Evolutionary conservation across 2,797 vertebrate genomes (phyloP).

Genomic region (Trachops cirrhosus): DNA sequence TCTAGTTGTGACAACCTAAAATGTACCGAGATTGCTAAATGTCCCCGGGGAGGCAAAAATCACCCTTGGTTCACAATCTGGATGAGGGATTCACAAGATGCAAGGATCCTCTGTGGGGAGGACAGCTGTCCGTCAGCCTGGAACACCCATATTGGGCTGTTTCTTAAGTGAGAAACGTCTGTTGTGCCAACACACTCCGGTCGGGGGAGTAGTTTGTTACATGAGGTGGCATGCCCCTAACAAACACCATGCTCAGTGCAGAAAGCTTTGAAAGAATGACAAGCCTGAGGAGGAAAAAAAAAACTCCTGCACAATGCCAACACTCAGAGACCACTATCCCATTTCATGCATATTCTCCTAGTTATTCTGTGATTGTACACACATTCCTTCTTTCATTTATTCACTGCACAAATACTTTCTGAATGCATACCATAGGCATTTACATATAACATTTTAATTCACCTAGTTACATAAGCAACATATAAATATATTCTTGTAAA

Average conservation of each 20-base stretch:
- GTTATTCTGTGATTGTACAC: not conserved
- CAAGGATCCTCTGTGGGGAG: not conserved
- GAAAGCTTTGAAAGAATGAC: not conserved
- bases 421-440: not conserved
- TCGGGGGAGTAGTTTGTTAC: not conserved
- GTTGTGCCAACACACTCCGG: not conserved
- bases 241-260: not conserved
- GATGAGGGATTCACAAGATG: not conserved
- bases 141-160: not conserved
- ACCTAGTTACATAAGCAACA: not conserved
- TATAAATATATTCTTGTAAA: not conserved
- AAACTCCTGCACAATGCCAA: not conserved
- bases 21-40: not conserved
- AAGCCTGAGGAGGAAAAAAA: not conserved
- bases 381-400: not conserved
- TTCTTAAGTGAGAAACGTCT: not conserved
- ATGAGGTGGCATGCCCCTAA: not conserved
- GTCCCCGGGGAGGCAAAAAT: not conserved
- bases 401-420: not conserved
- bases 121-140: not conserved
- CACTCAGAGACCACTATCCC: not conserved
- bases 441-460: not conserved
- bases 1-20: not conserved
- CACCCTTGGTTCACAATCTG: not conserved
- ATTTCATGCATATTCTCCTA: not conserved